Evolutionary conservation across 2,888 invertebrate species (phyloP).

Genomic region (Ophion obscuratus): DNA sequence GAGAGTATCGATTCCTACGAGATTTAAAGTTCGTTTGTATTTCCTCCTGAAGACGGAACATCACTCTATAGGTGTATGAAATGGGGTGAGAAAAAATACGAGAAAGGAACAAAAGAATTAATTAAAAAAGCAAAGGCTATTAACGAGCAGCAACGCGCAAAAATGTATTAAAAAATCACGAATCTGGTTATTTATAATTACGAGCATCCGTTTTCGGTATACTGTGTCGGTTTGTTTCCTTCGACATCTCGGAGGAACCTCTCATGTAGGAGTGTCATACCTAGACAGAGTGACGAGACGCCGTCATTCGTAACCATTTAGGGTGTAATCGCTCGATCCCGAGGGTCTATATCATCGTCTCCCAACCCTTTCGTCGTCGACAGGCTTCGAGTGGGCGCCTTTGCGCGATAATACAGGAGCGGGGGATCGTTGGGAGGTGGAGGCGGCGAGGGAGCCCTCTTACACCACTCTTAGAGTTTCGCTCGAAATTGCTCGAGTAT

Average conservation of each 20-base stretch:
- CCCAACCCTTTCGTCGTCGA: constrained; percentile 5
- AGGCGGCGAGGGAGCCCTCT: background rate
- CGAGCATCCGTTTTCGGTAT: background rate
- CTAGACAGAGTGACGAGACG: background rate
- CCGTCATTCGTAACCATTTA: background rate
- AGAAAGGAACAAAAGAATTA: too few relatives aligned
- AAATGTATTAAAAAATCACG: background rate
- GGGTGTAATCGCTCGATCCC: constrained; percentile 22
- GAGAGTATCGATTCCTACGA: too few relatives aligned
- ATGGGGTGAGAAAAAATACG: too few relatives aligned
- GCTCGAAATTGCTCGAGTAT: constrained; percentile 39
- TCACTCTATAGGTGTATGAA: background rate
- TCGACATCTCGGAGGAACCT: background rate
- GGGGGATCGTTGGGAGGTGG: background rate
- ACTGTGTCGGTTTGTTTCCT: background rate
- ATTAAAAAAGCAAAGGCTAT: too few relatives aligned
- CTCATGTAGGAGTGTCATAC: background rate
- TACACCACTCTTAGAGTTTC: background rate
- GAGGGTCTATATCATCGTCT: constrained; percentile 16
- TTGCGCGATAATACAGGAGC: background rate
- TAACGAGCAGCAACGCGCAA: too few relatives aligned
- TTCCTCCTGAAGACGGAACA: too few relatives aligned
- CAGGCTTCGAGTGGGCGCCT: background rate
- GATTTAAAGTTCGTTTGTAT: too few relatives aligned
- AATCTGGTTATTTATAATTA: background rate